Evolutionary conservation across 2,888 invertebrate genomes (phyloP).

Genomic region (Norana najaformis): DNA sequence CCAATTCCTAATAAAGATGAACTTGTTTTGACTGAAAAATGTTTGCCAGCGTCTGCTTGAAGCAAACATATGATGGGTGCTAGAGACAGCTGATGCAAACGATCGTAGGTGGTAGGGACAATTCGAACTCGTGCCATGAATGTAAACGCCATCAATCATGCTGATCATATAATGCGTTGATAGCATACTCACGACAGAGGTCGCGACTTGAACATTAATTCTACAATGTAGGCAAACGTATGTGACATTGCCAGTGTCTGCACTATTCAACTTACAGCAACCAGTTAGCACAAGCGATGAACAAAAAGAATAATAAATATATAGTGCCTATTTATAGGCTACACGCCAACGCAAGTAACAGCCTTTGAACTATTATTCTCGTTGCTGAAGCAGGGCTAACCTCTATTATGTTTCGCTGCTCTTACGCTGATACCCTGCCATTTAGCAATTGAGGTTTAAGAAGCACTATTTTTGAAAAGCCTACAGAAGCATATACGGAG

Average conservation of each 20-base stretch:
- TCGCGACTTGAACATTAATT: background rate
- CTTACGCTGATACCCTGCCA: background rate
- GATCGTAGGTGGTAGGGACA: background rate
- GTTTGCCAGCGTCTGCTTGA: no score
- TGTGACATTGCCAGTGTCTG: background rate
- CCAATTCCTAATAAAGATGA: no score
- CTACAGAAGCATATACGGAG: background rate
- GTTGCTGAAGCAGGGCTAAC: background rate
- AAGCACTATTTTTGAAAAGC: no score
- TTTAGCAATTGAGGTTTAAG: background rate
- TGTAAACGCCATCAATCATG: no score
- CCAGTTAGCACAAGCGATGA: background rate
- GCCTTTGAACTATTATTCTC: background rate
- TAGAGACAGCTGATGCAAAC: background rate
- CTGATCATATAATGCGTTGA: background rate
- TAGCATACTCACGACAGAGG: background rate
- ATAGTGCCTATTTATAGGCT: background rate
- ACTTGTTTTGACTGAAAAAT: no score
- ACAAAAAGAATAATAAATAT: background rate
- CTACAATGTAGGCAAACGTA: background rate
- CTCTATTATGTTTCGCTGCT: background rate
- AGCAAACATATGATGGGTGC: background rate
- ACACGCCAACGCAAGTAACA: background rate
- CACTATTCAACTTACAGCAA: background rate
- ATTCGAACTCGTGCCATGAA: background rate